Evolutionary conservation across 2,797 vertebrate species (phyloP).

Genomic region (Phyllotis vaccarum): DNA sequence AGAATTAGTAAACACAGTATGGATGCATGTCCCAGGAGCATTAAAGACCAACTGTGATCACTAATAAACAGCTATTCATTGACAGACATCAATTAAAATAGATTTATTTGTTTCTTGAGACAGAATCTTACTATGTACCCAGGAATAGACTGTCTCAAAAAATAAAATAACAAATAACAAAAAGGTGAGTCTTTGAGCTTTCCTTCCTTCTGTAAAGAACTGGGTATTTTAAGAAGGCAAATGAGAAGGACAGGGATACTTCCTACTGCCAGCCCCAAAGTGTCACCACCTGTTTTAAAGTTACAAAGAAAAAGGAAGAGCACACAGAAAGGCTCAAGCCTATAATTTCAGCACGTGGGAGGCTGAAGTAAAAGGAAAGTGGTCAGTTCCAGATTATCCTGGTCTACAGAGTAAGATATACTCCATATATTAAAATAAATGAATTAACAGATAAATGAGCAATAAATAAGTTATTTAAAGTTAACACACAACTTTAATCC

Average conservation of each 20-base stretch:
- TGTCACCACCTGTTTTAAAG: not conserved
- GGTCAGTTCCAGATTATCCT: not conserved
- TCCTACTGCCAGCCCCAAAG: not conserved
- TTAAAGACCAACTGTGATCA: not conserved
- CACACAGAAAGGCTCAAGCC: not conserved
- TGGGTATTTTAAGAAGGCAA: not conserved
- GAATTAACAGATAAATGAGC: too few relatives aligned
- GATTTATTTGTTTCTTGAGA: not conserved
- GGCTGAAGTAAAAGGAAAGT: not conserved
- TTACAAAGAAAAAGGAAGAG: too few relatives aligned
- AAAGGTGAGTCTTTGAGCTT: not conserved
- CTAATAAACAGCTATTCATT: not conserved
- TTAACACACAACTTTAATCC: not conserved
- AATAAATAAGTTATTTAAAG: too few relatives aligned
- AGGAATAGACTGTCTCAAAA: not conserved
- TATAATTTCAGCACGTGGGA: not conserved
- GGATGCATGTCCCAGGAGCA: not conserved
- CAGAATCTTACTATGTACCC: not conserved
- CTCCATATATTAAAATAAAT: too few relatives aligned
- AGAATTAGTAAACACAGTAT: not conserved
- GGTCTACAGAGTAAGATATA: not conserved
- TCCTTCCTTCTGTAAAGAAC: not conserved
- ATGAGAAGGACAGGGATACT: not conserved
- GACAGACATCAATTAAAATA: not conserved
- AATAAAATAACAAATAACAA: not conserved